A percentile compares a stretch with the other conserved stretches of the same genome.
Evolutionary conservation across 2,113 vertebrate species (phyloP).

Genomic region (Ornithorhynchus anatinus): DNA sequence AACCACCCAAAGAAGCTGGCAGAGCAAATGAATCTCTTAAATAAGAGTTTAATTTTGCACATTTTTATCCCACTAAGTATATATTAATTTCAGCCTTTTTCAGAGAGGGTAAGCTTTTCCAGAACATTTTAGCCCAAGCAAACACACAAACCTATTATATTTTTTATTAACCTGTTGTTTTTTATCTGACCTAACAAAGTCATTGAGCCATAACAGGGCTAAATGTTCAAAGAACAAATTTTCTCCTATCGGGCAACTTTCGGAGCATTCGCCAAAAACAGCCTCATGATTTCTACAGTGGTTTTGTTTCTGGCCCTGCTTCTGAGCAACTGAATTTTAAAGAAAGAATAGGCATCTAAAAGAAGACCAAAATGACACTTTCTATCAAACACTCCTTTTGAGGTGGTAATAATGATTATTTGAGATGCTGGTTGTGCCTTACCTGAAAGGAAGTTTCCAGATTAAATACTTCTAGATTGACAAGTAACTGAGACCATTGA

Average conservation of each 20-base stretch:
- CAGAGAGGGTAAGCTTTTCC: background rate
- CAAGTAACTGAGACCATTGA: too few relatives aligned
- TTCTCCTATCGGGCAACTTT: background rate
- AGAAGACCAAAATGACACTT: background rate
- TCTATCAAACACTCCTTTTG: too few relatives aligned
- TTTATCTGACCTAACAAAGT: slow-evolving; percentile 4
- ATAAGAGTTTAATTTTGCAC: background rate
- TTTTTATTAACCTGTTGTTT: background rate
- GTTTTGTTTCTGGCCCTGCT: background rate
- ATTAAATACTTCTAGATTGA: too few relatives aligned
- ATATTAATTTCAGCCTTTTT: background rate
- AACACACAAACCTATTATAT: background rate
- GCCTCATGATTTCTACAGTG: background rate
- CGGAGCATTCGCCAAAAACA: background rate
- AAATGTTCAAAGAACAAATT: background rate
- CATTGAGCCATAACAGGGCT: background rate
- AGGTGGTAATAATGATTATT: too few relatives aligned
- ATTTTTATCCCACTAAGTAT: background rate
- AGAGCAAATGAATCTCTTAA: background rate
- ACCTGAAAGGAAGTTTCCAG: too few relatives aligned
- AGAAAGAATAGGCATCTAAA: background rate
- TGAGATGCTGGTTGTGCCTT: too few relatives aligned
- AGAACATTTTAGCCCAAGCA: background rate
- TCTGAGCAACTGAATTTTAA: background rate
- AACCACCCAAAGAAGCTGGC: background rate